Conservation (phyloP, 2,888 invertebrate genomes). For the Eledone cirrhosa region DNA sequence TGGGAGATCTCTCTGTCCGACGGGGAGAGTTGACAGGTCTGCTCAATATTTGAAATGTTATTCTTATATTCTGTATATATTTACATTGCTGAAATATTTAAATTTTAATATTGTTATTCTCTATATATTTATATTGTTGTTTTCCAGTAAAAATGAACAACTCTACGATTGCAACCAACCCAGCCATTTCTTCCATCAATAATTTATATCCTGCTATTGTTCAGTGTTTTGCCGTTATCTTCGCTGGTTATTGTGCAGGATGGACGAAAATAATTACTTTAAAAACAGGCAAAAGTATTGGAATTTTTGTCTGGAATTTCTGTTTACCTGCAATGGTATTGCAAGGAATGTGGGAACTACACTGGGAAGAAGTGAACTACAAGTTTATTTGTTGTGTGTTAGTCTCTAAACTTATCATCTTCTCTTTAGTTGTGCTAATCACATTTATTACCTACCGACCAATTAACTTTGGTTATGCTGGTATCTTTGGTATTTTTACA, state of each 20-base stretch:
- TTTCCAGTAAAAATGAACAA: constrained; percentile 3
- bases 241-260: constrained; percentile 64
- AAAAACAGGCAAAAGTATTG: constrained; percentile 74
- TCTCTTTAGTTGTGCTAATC: constrained; percentile 72
- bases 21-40: no score
- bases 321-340: constrained; percentile 92
- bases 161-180: neutral
- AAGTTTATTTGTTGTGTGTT: constrained; percentile 85
- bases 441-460: constrained; percentile 80
- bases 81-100: no score
- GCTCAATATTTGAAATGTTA: no score
- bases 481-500: constrained; percentile 91
- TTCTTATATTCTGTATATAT: no score
- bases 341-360: constrained; percentile 83
- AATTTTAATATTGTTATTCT: no score
- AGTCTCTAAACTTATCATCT: constrained; percentile 85
- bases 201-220: constrained; percentile 89
- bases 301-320: constrained; percentile 92
- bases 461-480: constrained; percentile 83
- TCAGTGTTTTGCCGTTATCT: constrained; percentile 81
- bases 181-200: constrained; percentile 67
- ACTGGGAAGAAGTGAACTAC: constrained; percentile 80
- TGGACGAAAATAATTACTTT: constrained; percentile 52
- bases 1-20: no score
- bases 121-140: no score